Evolutionary conservation across 2,888 invertebrate species (phyloP), one percentile per base, ranked within the genome.

Genomic region (Ditylenchus weischeri): DNA sequence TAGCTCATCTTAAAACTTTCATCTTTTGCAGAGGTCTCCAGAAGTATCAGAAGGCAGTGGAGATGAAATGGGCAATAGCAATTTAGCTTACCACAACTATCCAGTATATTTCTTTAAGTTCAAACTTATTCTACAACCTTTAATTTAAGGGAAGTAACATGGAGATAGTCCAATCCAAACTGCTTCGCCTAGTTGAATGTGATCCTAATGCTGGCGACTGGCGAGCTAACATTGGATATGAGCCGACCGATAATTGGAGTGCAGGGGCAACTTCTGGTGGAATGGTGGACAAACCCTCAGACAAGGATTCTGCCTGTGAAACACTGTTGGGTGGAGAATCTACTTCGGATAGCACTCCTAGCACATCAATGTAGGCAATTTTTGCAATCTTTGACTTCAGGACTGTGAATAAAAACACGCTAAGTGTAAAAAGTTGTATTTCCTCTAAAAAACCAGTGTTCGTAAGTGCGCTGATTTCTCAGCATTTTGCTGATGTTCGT

Each of bases 31-130:
- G 66, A 66, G 59, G 36, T 66, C 66, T 23, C 66, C 66, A 15
- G 62, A 61, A 29, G 66, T 66, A 36, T 66, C 66, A 21, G 66
- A 63, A 29, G 66, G 13, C 21, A 62, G 62, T 48, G 66, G 36
- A 48, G 66, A 66, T 36, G 66, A 62, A 1, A 54, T 54, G 54
- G 29, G 11, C 54, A 11, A 10, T 13, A 54, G 11, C 8, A 43
- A 43, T 8, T 15, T 43, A 43, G 43, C 43, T 43, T 43, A 43
- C 43, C 43, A 43, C 11, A 43, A 43, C 15, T 43, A 43, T 43
- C 15, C 43, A 10, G 21, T 54, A 23, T 11, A 11, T 54, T 54
- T 21, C 10, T 54, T 54, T 18, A 7, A 13, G 2, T 10, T 10
- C 6, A 29, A 23, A 54, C 5, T 54, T 54, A 54, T 15, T 18